phyloP scores from a whole-genome alignment of 2,797 vertebrate species.

The Allobates femoralis region DNA sequence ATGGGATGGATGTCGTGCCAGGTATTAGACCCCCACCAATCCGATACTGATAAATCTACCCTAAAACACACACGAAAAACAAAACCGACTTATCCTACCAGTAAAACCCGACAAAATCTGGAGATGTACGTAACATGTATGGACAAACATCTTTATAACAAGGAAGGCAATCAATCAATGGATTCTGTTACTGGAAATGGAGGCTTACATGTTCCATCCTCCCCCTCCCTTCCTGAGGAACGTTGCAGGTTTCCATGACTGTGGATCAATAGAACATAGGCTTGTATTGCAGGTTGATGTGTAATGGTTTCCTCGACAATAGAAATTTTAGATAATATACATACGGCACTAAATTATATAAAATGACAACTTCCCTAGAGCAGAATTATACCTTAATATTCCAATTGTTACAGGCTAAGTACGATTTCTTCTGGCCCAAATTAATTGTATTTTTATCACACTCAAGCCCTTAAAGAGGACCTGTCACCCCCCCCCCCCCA shows the following conservation, averaged over 20 bases:
- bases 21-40: too few species aligned
- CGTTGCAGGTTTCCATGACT: constrained; percentile 35
- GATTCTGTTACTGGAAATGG: constrained; percentile 46
- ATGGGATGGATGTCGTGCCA: too few species aligned
- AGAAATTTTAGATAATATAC: neutral
- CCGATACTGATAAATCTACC: too few species aligned
- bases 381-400: too few species aligned
- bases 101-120: neutral
- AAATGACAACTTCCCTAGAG: neutral
- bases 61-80: too few species aligned
- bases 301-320: neutral
- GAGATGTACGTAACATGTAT: neutral
- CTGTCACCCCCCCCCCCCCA: too few species aligned
- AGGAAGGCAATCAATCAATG: constrained; percentile 24
- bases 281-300: constrained; percentile 23
- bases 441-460: neutral
- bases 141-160: constrained; percentile 13
- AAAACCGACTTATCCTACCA: neutral
- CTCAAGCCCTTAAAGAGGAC: neutral
- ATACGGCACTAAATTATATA: neutral
- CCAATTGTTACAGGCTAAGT: too few species aligned
- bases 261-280: constrained; percentile 40
- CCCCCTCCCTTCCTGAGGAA: constrained; percentile 5
- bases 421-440: too few species aligned
- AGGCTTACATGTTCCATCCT: constrained; percentile 25